A percentile compares a stretch with the other conserved stretches of the same genome.
phyloP scores from a whole-genome alignment of 2,888 invertebrate genomes.

The Drosophila ezoana region DNA sequence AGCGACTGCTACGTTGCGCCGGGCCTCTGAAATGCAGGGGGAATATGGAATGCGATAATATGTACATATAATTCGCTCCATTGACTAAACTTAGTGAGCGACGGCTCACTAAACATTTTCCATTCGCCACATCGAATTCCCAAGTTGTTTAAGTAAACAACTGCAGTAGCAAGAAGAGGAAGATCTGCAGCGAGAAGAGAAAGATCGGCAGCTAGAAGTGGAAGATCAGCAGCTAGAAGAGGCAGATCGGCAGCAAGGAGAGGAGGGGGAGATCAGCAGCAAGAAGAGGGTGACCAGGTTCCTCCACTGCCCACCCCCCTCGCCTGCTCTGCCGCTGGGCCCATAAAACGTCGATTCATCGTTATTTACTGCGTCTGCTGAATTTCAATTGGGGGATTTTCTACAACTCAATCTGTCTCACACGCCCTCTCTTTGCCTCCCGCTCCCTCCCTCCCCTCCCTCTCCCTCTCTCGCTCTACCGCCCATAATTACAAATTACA shows the following conservation, averaged over 20 bases:
- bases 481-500: conserved; percentile 9
- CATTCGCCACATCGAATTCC: conserved; percentile 2
- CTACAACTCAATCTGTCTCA: conserved; percentile 12
- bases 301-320: no score
- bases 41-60: conserved; percentile 15
- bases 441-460: neutral
- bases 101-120: conserved; percentile 15
- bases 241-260: no score
- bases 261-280: no score
- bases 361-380: conserved; percentile 27
- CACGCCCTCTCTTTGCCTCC: neutral
- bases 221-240: no score
- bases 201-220: no score
- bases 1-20: neutral
- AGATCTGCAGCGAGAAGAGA: no score
- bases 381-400: conserved; percentile 35
- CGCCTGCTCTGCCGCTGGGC: neutral
- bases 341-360: conserved; percentile 19
- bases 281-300: no score
- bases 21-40: conserved; percentile 12
- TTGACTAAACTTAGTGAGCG: conserved; percentile 15
- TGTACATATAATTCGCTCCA: conserved; percentile 15
- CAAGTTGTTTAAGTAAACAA: conserved; percentile 36
- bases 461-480: neutral
- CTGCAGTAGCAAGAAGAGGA: neutral